Evolutionary conservation across 2,113 vertebrate species (phyloP).

Genomic region (Halcyon malimbica): DNA sequence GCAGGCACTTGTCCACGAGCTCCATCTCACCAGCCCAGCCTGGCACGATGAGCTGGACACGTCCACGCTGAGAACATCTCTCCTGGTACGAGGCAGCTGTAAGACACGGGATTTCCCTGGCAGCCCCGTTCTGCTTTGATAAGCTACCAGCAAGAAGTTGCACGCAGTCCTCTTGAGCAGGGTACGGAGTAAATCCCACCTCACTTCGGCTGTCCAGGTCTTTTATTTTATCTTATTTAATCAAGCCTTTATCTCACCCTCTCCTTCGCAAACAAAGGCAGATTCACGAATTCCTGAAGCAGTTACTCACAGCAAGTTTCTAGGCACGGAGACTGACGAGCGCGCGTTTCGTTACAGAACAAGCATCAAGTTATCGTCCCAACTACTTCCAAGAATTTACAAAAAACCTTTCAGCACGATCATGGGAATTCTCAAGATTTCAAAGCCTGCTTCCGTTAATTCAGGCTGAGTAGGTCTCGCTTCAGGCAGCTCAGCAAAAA

Average conservation of each 20-base stretch:
- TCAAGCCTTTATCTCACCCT: background rate
- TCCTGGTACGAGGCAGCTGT: background rate
- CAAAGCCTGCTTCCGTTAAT: background rate
- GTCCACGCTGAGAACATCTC: accelerated
- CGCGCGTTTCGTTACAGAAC: background rate
- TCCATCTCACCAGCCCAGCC: background rate
- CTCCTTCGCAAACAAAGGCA: background rate
- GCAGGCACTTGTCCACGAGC: background rate
- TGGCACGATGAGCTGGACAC: accelerated
- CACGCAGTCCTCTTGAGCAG: background rate
- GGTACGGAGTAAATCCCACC: background rate
- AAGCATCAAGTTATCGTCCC: background rate
- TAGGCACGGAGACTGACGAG: background rate
- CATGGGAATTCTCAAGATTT: constrained; percentile 24
- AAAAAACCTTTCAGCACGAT: constrained; percentile 11
- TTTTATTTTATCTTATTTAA: background rate
- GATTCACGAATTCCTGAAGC: background rate
- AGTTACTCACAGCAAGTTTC: background rate
- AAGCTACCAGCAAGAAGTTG: background rate
- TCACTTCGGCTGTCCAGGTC: background rate
- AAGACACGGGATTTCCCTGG: accelerated
- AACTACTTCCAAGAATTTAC: constrained; percentile 2
- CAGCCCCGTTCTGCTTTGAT: background rate
- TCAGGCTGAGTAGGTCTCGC: background rate
- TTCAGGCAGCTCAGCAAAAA: background rate